Percentiles rank a stretch among this genome's conserved stretches.
Conservation (phyloP, 2,113 vertebrate species). For the Ploceus nigricollis region DNA sequence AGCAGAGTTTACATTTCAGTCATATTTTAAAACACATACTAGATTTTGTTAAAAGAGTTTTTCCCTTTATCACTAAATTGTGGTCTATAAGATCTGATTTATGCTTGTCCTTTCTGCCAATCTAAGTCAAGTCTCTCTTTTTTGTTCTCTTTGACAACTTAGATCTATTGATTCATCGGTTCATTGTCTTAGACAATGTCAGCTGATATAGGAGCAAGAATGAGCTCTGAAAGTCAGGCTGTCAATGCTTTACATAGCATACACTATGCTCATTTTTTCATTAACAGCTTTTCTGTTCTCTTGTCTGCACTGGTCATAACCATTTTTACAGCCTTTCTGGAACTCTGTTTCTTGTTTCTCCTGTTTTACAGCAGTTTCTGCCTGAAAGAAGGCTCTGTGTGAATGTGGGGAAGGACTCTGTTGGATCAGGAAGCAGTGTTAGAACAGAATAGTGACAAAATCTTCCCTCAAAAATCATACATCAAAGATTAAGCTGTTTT, state of each 20-base stretch:
- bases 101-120: not conserved
- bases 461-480: not conserved
- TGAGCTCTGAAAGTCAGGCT: not conserved
- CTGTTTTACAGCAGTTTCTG: not conserved
- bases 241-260: not conserved
- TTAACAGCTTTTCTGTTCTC: not conserved
- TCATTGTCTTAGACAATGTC: not conserved
- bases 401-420: accelerated
- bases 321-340: not conserved
- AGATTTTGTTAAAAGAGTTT: not conserved
- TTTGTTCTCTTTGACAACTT: not conserved
- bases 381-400: not conserved
- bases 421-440: not conserved
- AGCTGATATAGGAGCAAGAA: not conserved
- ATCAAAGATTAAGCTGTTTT: not conserved
- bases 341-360: not conserved
- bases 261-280: not conserved
- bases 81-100: not conserved
- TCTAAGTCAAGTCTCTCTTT: not conserved
- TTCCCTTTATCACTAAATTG: not conserved
- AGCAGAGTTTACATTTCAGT: not conserved
- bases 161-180: not conserved
- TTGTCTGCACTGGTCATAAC: not conserved
- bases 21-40: not conserved
- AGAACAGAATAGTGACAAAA: not conserved